A percentile compares a stretch with the other conserved stretches of the same genome.
phyloP scores from a whole-genome alignment of 2,888 invertebrate genomes.

The Elmis aenea region DNA sequence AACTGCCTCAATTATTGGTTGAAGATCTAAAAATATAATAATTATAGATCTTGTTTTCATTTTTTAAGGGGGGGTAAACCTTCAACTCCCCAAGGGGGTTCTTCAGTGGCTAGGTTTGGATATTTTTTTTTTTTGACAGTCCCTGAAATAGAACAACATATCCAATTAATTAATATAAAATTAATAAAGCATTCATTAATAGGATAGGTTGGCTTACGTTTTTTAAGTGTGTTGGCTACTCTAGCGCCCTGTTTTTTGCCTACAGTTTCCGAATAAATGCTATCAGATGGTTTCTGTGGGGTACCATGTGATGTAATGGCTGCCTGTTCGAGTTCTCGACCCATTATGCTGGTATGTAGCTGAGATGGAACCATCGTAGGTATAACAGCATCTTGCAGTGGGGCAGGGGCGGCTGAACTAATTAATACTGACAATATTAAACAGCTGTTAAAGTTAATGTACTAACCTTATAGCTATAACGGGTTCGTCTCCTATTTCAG shows the following conservation, averaged over 20 bases:
- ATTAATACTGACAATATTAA: too few species aligned
- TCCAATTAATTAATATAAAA: too few species aligned
- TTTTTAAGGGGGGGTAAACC: too few species aligned
- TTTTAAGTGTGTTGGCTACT: too few species aligned
- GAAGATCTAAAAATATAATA: slow-evolving; percentile 23
- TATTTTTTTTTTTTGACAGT: too few species aligned
- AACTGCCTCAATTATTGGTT: slow-evolving; percentile 26
- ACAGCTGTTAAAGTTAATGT: too few species aligned
- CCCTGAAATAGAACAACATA: too few species aligned
- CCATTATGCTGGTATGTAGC: slow-evolving; percentile 30
- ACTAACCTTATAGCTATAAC: neutral
- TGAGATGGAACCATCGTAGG: slow-evolving; percentile 30
- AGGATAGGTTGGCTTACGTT: too few species aligned
- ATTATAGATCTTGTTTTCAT: too few species aligned
- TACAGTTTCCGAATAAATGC: slow-evolving; percentile 7
- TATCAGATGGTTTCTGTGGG: slow-evolving; percentile 9
- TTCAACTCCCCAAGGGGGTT: slow-evolving; percentile 32
- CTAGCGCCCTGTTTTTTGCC: too few species aligned
- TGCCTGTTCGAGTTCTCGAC: slow-evolving; percentile 29
- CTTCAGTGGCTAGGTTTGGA: slow-evolving; percentile 26
- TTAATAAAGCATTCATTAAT: too few species aligned
- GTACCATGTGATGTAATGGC: slow-evolving; percentile 13
- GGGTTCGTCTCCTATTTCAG: slow-evolving; percentile 17
- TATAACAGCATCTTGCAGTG: slow-evolving; percentile 39
- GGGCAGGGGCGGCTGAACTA: slow-evolving; percentile 39